Conservation (phyloP, 2,113 vertebrate genomes). For the Callipepla californica region DNA sequence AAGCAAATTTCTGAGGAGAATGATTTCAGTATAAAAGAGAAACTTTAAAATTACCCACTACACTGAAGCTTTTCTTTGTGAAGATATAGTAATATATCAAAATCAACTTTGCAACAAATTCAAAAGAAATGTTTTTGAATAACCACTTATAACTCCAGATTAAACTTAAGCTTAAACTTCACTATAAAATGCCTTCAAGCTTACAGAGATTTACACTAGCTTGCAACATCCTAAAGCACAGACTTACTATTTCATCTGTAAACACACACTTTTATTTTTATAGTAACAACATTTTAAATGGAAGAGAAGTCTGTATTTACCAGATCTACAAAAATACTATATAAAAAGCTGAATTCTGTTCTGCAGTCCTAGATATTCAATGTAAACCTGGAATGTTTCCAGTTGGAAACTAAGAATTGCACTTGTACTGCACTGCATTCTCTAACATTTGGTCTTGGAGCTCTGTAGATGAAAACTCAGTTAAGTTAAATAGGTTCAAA, state of each 20-base stretch:
- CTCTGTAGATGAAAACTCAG: not conserved
- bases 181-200: not conserved
- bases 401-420: not conserved
- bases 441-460: not conserved
- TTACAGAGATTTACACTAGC: not conserved
- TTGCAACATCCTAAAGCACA: not conserved
- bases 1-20: not conserved
- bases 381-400: not conserved
- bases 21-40: not conserved
- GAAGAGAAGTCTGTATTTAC: not conserved
- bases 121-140: accelerated
- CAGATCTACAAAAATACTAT: not conserved
- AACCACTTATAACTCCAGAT: not conserved
- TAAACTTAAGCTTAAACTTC: not conserved
- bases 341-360: not conserved
- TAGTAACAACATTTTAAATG: not conserved
- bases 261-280: accelerated
- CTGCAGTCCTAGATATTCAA: not conserved
- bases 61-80: not conserved
- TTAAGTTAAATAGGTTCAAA: not conserved
- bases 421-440: not conserved
- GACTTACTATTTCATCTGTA: not conserved
- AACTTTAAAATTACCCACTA: not conserved
- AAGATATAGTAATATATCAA: not conserved
- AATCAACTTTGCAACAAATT: not conserved